A percentile compares a stretch with the other conserved stretches of the same genome.
These are phyloP conservation scores for Rhinoraja longicauda DNA, from an alignment of 2,797 vertebrate species.

Conservation along the genomic window DNA sequence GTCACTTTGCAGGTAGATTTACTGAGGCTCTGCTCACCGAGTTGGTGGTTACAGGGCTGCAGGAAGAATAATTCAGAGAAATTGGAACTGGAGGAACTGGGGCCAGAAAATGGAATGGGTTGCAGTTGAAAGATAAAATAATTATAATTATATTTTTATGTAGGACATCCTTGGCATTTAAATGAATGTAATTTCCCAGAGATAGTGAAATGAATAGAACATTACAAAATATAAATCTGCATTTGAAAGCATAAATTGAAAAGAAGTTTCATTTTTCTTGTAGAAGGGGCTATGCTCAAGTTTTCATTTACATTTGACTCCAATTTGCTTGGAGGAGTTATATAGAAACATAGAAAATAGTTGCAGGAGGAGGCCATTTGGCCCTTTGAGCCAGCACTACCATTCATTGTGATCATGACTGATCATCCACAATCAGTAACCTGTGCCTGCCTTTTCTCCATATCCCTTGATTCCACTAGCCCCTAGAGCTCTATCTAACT, in stretches of 20 bases:
- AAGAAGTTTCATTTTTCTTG: not conserved
- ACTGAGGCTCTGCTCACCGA: not conserved
- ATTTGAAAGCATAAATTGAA: not conserved
- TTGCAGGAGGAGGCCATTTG: too few relatives aligned
- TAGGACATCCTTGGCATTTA: not conserved
- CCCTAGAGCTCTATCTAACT: too few relatives aligned
- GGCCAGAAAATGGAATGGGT: not conserved
- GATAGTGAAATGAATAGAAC: not conserved
- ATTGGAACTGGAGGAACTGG: not conserved
- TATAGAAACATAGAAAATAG: too few relatives aligned
- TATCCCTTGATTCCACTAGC: too few relatives aligned
- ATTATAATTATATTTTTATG: not conserved
- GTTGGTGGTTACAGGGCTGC: not conserved
- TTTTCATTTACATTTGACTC: not conserved
- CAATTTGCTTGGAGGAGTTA: not conserved
- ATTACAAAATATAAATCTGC: not conserved
- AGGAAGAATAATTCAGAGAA: not conserved
- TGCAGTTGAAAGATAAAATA: not conserved
- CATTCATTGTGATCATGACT: too few relatives aligned
- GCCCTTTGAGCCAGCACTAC: too few relatives aligned
- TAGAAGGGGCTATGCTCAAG: not conserved
- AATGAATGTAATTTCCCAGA: not conserved
- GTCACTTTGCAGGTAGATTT: not conserved
- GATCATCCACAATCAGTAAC: too few relatives aligned
- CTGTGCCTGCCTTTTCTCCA: too few relatives aligned